phyloP scores from a whole-genome alignment of 2,888 invertebrate genomes.

The Auanema freiburgensis region DNA sequence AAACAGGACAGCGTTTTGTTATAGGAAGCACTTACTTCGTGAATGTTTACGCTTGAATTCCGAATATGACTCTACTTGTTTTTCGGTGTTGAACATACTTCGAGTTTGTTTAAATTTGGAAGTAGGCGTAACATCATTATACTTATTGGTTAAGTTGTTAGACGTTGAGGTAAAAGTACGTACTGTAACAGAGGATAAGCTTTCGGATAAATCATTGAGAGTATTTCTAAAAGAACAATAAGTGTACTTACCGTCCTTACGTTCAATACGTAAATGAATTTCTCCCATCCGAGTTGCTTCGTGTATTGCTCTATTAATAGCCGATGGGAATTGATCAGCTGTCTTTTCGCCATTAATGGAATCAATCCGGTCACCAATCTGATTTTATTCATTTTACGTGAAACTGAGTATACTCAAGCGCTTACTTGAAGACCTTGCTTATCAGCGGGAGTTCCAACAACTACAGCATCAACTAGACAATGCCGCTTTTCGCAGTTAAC shows the following conservation, averaged over 20 bases:
- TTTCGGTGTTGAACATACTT: slow-evolving; percentile 25
- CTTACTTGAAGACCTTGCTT: slow-evolving; percentile 37
- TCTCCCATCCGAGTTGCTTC: slow-evolving; percentile 53
- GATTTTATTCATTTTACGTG: slow-evolving; percentile 14
- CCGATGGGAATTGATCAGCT: slow-evolving; percentile 54
- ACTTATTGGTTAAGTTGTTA: neutral
- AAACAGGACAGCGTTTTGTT: slow-evolving; percentile 1
- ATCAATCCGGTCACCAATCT: slow-evolving; percentile 64
- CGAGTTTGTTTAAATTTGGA: slow-evolving; percentile 14
- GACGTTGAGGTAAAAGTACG: slow-evolving; percentile 13
- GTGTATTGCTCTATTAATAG: slow-evolving; percentile 62
- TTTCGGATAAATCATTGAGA: slow-evolving; percentile 2
- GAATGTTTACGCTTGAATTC: slow-evolving; percentile 42
- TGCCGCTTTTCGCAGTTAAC: slow-evolving; percentile 62
- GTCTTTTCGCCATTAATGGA: slow-evolving; percentile 63
- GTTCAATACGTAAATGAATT: slow-evolving; percentile 36
- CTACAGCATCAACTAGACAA: slow-evolving; percentile 64
- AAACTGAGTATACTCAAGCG: neutral
- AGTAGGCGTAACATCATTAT: slow-evolving; percentile 6
- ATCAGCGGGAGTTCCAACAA: slow-evolving; percentile 59
- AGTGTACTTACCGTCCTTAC: slow-evolving; percentile 27
- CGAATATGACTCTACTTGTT: slow-evolving; percentile 36
- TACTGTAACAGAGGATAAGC: slow-evolving; percentile 10
- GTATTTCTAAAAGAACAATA: neutral
- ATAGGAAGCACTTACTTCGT: slow-evolving; percentile 9